Conservation (phyloP, 2,113 vertebrate species). For the Pachyramphus minor region DNA sequence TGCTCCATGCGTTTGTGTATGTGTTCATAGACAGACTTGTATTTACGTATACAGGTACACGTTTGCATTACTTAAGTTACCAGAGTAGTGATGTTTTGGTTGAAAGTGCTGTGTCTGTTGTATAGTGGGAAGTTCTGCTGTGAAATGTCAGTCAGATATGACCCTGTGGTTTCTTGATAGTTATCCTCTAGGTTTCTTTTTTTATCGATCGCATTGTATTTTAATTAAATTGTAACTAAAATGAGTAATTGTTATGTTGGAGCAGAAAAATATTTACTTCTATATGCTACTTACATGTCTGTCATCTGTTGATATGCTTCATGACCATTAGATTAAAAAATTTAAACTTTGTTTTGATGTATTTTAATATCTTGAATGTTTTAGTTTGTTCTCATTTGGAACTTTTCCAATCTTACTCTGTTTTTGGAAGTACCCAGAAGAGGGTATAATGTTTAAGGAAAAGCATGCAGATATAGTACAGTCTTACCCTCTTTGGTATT, state of each 20-base stretch:
- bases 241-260: not conserved
- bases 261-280: not conserved
- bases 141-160: not conserved
- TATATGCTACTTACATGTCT: not conserved
- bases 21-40: fast-evolving
- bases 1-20: fast-evolving
- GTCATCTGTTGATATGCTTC: not conserved
- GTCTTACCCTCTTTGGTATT: not conserved
- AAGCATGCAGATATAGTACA: not conserved
- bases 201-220: not conserved
- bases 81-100: not conserved
- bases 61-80: not conserved
- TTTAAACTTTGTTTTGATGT: not conserved
- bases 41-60: fast-evolving
- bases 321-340: not conserved
- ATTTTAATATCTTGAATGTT: not conserved
- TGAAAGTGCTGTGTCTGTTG: not conserved
- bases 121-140: not conserved
- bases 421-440: not conserved
- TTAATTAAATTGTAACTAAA: not conserved
- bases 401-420: not conserved
- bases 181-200: not conserved
- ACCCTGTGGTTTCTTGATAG: not conserved
- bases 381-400: not conserved
- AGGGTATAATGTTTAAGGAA: not conserved